Percentiles rank a stretch among this genome's conserved stretches.
These are phyloP conservation scores for Ornithoptera alexandrae DNA, from an alignment of 2,888 invertebrate species.

Conservation along the genomic window DNA sequence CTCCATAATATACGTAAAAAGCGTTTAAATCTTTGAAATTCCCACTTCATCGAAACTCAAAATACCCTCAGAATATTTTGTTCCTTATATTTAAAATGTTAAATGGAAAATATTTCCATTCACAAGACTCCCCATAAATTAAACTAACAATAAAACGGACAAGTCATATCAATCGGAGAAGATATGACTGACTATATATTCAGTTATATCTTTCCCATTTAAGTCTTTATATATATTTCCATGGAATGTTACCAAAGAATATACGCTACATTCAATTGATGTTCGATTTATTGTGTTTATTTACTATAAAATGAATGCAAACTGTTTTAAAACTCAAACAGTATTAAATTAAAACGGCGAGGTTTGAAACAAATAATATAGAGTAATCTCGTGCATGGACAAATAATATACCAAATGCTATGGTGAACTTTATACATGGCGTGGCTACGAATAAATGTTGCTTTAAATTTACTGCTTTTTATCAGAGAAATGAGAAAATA, in stretches of 20 bases:
- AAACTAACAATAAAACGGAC: background rate
- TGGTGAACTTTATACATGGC: no score
- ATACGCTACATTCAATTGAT: background rate
- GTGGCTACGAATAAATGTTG: background rate
- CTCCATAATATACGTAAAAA: no score
- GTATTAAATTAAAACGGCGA: background rate
- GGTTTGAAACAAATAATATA: background rate
- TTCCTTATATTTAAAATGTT: background rate
- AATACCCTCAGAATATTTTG: no score
- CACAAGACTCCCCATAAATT: background rate
- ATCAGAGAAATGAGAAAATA: background rate
- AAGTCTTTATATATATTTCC: background rate
- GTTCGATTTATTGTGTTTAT: background rate
- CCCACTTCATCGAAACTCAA: no score
- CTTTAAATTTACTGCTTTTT: background rate
- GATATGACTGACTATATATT: background rate
- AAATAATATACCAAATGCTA: no score
- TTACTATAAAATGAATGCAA: background rate
- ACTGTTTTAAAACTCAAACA: background rate
- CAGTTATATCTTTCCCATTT: background rate
- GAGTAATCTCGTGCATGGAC: background rate
- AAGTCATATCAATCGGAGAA: background rate
- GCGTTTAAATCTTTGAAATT: no score
- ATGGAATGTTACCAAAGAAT: background rate
- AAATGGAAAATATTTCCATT: background rate